A percentile compares a stretch with the other conserved stretches of the same genome.
Evolutionary conservation across 2,888 invertebrate genomes (phyloP).

Genomic region (Rhamphomyia laevipes): DNA sequence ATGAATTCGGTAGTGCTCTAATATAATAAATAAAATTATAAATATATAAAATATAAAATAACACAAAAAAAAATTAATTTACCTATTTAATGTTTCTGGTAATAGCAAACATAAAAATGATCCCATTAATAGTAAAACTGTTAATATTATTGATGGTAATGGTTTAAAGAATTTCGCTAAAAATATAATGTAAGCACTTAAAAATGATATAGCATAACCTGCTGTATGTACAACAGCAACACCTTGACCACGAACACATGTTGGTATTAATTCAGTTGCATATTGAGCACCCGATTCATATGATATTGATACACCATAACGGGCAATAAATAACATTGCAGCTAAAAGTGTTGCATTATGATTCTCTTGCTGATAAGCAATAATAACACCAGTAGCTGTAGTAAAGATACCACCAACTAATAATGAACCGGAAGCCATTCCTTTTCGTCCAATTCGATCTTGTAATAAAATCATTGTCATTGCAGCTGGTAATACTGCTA

Average conservation of each 20-base stretch:
- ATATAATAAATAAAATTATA: constrained; percentile 12
- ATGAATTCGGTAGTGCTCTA: constrained; percentile 44
- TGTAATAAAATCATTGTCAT: constrained; percentile 30
- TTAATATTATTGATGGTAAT: constrained; percentile 43
- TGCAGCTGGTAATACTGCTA: constrained; percentile 43
- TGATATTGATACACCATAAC: constrained; percentile 45
- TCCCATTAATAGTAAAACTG: constrained; percentile 40
- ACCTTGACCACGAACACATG: constrained; percentile 49
- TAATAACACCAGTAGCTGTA: constrained; percentile 38
- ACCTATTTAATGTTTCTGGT: constrained; percentile 45
- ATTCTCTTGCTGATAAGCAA: constrained; percentile 28
- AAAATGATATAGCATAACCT: constrained; percentile 46
- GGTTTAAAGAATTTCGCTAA: constrained; percentile 37
- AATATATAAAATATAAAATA: not conserved
- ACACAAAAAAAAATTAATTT: constrained; percentile 11
- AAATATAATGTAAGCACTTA: constrained; percentile 44
- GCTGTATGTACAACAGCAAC: constrained; percentile 47
- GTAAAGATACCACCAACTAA: constrained; percentile 42
- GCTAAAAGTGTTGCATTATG: constrained; percentile 35
- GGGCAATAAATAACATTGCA: constrained; percentile 40
- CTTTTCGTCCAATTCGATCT: constrained; percentile 39
- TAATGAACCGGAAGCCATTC: constrained; percentile 42
- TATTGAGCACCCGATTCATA: constrained; percentile 53
- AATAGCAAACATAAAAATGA: constrained; percentile 43
- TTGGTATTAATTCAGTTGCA: constrained; percentile 50